Evolutionary conservation across 2,888 invertebrate genomes (phyloP).

Genomic region (Podabrus alpinus): DNA sequence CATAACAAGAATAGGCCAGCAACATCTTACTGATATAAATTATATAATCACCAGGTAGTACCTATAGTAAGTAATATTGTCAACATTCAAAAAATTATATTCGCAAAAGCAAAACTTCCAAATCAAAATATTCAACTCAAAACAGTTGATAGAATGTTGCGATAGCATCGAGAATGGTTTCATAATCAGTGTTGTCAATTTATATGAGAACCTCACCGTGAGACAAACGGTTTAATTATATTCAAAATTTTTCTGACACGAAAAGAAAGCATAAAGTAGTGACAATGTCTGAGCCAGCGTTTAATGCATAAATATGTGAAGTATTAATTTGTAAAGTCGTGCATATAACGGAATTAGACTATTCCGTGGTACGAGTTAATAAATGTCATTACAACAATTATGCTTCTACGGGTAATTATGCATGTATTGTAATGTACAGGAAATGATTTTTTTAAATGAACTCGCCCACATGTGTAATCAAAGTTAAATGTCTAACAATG

Average conservation of each 20-base stretch:
- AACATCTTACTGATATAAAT: neutral
- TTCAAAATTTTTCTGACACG: neutral
- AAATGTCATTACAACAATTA: constrained; percentile 57
- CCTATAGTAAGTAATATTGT: too few species aligned
- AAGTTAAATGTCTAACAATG: constrained; percentile 57
- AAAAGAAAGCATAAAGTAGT: neutral
- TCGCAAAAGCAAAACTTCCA: too few species aligned
- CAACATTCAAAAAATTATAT: neutral
- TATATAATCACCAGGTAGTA: neutral
- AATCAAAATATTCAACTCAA: too few species aligned
- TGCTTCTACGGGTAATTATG: constrained; percentile 57
- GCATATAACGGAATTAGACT: constrained; percentile 11
- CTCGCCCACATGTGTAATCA: constrained; percentile 58
- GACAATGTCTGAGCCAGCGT: neutral
- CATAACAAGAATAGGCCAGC: neutral
- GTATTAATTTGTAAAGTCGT: neutral
- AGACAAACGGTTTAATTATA: neutral
- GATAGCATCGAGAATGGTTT: neutral
- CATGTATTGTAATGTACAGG: constrained; percentile 55
- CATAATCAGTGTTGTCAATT: neutral
- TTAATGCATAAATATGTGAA: neutral
- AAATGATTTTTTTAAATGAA: constrained; percentile 57
- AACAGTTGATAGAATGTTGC: neutral
- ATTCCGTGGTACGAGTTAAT: constrained; percentile 48
- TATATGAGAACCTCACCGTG: neutral